Evolutionary conservation across 2,888 invertebrate species (phyloP), one percentile per base, ranked within the genome.

Genomic region (Microdon myrmicae): DNA sequence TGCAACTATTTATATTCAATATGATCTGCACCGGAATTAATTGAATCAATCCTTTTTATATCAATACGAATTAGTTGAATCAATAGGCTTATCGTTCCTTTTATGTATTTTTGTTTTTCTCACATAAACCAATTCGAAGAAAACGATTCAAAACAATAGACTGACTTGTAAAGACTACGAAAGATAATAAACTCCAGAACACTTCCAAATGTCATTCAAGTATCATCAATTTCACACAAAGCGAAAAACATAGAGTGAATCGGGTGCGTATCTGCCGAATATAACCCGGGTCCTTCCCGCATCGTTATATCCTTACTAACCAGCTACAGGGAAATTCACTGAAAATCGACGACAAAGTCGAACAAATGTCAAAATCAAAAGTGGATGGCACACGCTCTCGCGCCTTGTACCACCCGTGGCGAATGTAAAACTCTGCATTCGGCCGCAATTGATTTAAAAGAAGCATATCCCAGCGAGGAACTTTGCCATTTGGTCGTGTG

Each of bases 91-190:
- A n/a, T n/a, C n/a, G n/a, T n/a, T n/a, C n/a, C n/a, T n/a, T n/a
- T n/a, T n/a, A n/a, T n/a, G n/a, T n/a, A n/a, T n/a, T n/a, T n/a
- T n/a, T n/a, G n/a, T n/a, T n/a, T n/a, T n/a, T n/a, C n/a, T n/a
- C n/a, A n/a, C n/a, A n/a, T n/a, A n/a, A n/a, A n/a, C n/a, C n/a
- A n/a, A n/a, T n/a, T n/a, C n/a, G n/a, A n/a, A n/a, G n/a, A n/a
- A n/a, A n/a, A n/a, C n/a, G n/a, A n/a, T n/a, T n/a, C n/a, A n/a
- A n/a, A n/a, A n/a, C n/a, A n/a, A n/a, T n/a, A n/a, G n/a, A 25
- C 45, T 54, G 54, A 54, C 54, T 45, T 37, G 54, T 45, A 45
- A 45, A 54, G 44, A 54, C 38, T 45, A 54, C 45, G 45, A 54
- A 45, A 54, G 45, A 39, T 45, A 54, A 54, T 54, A 54, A 54